Conservation (phyloP, 2,113 vertebrate species). For the Brachionichthys hirsutus region DNA sequence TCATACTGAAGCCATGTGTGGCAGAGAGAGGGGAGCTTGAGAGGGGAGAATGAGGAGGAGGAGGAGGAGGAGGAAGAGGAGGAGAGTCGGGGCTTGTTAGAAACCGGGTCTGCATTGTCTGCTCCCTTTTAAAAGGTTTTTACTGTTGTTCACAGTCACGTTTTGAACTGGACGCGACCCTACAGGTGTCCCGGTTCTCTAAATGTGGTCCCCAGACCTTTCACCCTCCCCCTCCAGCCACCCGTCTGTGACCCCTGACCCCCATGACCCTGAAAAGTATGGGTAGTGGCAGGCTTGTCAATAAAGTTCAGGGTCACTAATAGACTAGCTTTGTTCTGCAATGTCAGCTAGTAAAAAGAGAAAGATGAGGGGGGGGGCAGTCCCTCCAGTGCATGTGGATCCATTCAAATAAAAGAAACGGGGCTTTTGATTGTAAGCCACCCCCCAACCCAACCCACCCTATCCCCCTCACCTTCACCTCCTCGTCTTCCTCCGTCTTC, state of each 20-base stretch:
- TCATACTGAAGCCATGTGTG: slow-evolving; percentile 43
- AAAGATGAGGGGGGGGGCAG: slow-evolving; percentile 23
- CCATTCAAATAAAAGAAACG: slow-evolving; percentile 83
- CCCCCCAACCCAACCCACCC: slow-evolving; percentile 34
- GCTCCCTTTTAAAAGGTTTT: slow-evolving; percentile 59
- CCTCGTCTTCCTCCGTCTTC: slow-evolving; percentile 60
- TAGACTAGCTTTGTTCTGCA: slow-evolving; percentile 85
- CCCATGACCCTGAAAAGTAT: slow-evolving; percentile 79
- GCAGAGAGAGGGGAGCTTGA: not conserved
- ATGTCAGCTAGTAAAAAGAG: slow-evolving; percentile 64
- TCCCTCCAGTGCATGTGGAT: slow-evolving; percentile 53
- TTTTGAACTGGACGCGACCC: slow-evolving; percentile 82
- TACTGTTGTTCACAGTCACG: slow-evolving; percentile 56
- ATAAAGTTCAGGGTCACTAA: slow-evolving; percentile 90
- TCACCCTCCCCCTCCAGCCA: slow-evolving; percentile 70
- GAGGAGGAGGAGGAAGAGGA: slow-evolving; percentile 6
- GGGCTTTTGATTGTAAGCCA: slow-evolving; percentile 88
- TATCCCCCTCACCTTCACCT: slow-evolving; percentile 29
- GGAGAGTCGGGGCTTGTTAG: slow-evolving; percentile 31
- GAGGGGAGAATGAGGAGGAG: not conserved
- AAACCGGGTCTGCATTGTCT: slow-evolving; percentile 58
- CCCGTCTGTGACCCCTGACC: slow-evolving; percentile 82
- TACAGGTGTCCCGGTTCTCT: slow-evolving; percentile 91
- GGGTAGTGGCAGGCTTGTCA: slow-evolving; percentile 87
- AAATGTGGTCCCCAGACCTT: slow-evolving; percentile 86